These are phyloP conservation scores for Tragelaphus scriptus DNA, from an alignment of 2,113 vertebrate species.

Conservation along the genomic window DNA sequence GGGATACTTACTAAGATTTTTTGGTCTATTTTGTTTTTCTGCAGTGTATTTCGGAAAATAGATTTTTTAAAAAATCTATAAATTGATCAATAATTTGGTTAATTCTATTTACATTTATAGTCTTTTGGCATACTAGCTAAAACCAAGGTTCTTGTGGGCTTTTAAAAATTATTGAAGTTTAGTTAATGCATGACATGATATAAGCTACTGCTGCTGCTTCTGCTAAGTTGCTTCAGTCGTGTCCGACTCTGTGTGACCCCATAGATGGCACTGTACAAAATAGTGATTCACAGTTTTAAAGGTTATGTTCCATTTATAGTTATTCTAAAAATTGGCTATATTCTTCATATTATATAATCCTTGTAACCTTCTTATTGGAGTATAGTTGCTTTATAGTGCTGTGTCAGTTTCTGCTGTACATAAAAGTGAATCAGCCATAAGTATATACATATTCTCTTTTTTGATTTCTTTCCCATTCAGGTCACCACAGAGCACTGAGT, in stretches of 20 bases:
- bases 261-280: not conserved
- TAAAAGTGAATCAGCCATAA: not conserved
- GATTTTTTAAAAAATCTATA: not conserved
- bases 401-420: not conserved
- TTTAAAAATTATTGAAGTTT: not conserved
- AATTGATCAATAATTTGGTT: not conserved
- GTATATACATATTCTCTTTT: not conserved
- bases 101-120: not conserved
- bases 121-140: not conserved
- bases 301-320: not conserved
- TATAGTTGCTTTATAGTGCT: not conserved
- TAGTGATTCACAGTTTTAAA: not conserved
- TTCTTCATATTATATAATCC: not conserved
- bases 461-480: not conserved
- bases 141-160: not conserved
- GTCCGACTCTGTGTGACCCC: too few relatives aligned
- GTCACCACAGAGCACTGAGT: not conserved
- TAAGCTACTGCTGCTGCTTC: not conserved
- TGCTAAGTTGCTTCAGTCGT: too few relatives aligned
- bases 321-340: not conserved
- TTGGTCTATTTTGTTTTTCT: not conserved
- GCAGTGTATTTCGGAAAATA: not conserved
- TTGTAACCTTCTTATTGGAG: not conserved
- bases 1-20: not conserved
- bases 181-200: not conserved